These are phyloP conservation scores for Cromileptes altivelis DNA, from an alignment of 2,113 vertebrate genomes.

Conservation along the genomic window DNA sequence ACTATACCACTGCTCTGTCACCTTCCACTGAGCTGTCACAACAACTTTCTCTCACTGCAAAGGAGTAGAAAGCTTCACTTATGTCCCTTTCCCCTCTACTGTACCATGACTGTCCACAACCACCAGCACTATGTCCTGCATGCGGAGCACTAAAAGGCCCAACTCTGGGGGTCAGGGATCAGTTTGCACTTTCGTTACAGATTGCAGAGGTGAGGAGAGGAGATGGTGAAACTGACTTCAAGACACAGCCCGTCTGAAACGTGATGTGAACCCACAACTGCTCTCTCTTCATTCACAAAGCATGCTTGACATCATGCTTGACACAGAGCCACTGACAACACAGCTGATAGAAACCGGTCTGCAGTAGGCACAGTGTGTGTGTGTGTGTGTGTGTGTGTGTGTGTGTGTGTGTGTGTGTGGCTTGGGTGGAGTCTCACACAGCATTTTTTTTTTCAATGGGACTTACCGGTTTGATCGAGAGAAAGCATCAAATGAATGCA, in stretches of 20 bases:
- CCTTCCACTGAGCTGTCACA: background rate
- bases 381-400: conserved; percentile 12
- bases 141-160: no score
- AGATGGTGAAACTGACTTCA: conserved; percentile 31
- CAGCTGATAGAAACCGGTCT: conserved; percentile 49
- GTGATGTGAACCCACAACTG: conserved; percentile 17
- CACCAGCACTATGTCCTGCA: background rate
- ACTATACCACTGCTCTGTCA: background rate
- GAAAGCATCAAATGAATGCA: background rate
- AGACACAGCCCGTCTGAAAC: conserved; percentile 28
- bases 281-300: conserved; percentile 27
- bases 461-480: conserved; percentile 33
- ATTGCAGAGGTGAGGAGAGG: conserved; percentile 45
- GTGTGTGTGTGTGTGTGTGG: background rate
- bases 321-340: conserved; percentile 43
- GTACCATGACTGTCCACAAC: background rate
- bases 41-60: background rate
- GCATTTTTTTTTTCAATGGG: background rate
- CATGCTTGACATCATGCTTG: conserved; percentile 53
- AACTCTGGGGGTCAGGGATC: conserved; percentile 25
- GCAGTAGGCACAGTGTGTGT: background rate
- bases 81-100: background rate
- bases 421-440: conserved; percentile 56
- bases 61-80: background rate
- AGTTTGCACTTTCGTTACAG: conserved; percentile 67